These are phyloP conservation scores for Idaea aversata DNA, from an alignment of 2,888 invertebrate genomes.

Conservation along the genomic window DNA sequence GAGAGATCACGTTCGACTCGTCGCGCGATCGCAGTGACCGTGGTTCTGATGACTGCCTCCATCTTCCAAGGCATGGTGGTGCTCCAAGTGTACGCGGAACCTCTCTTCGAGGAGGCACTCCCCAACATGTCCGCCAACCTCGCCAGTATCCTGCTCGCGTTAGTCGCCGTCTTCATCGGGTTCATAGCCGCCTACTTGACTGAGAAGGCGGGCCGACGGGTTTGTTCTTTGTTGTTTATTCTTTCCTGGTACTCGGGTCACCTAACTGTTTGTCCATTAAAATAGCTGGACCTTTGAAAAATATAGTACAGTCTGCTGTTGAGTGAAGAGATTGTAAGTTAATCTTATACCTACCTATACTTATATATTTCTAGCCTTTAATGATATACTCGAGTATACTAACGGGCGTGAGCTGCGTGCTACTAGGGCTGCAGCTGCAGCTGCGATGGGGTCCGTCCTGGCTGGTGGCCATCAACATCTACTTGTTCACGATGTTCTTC, in stretches of 20 bases:
- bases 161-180: conserved; percentile 40
- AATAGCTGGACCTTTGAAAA: too few species aligned
- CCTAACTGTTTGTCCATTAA: neutral
- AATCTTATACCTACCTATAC: too few species aligned
- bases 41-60: conserved; percentile 42
- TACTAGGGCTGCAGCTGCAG: conserved; percentile 54
- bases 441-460: conserved; percentile 51
- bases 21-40: conserved; percentile 39
- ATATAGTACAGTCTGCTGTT: too few species aligned
- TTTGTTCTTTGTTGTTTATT: conserved; percentile 33
- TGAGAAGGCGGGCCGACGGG: conserved; percentile 56
- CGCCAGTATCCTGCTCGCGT: conserved; percentile 49
- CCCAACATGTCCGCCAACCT: conserved; percentile 52
- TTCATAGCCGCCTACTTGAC: conserved; percentile 52
- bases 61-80: conserved; percentile 61
- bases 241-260: conserved; percentile 22
- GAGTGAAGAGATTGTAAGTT: too few species aligned
- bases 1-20: conserved; percentile 55
- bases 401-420: conserved; percentile 39
- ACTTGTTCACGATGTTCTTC: conserved; percentile 42
- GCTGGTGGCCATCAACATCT: conserved; percentile 47
- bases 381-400: conserved; percentile 43
- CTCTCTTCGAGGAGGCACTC: conserved; percentile 52
- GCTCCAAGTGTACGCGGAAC: conserved; percentile 61
- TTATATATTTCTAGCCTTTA: conserved; percentile 33